phyloP scores from a whole-genome alignment of 2,113 vertebrate species.

The Dunckerocampus dactyliophorus region DNA sequence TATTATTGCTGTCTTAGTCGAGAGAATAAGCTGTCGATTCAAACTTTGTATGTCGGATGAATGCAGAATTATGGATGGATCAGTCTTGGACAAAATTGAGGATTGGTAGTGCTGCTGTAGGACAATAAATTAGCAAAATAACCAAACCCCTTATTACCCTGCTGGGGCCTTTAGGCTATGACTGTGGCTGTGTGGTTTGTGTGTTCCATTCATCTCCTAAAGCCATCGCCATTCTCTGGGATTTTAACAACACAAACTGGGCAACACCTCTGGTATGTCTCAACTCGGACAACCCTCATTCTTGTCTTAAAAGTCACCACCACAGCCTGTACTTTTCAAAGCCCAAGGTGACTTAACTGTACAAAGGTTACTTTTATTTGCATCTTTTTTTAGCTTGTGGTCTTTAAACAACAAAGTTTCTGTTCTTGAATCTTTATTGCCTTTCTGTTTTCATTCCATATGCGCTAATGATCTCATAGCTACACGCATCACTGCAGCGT shows the following conservation, averaged over 20 bases:
- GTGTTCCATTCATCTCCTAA: conserved; percentile 20
- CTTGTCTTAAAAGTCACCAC: conserved; percentile 76
- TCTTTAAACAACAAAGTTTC: conserved; percentile 20
- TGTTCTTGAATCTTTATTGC: conserved; percentile 27
- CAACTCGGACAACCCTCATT: conserved; percentile 52
- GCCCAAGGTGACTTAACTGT: conserved; percentile 51
- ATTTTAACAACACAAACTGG: conserved; percentile 42
- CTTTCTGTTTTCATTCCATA: conserved; percentile 50
- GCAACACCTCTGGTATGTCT: conserved; percentile 49
- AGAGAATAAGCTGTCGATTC: neutral
- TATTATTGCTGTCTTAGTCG: conserved; percentile 30
- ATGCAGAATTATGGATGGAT: neutral
- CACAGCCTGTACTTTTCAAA: conserved; percentile 66
- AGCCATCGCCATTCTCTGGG: conserved; percentile 49
- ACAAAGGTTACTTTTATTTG: conserved; percentile 34
- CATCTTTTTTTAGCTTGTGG: conserved; percentile 33
- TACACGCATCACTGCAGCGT: conserved; percentile 27
- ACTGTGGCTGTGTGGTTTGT: conserved; percentile 11
- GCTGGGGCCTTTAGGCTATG: neutral
- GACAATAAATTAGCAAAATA: neutral
- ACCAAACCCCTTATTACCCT: neutral
- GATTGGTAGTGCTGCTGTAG: neutral
- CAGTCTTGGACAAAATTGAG: neutral
- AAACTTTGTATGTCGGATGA: too few relatives aligned
- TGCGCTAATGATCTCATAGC: conserved; percentile 34